Base-by-base conservation (phyloP, 2,113 vertebrate species). In the Eolophus roseicapilla region DNA sequence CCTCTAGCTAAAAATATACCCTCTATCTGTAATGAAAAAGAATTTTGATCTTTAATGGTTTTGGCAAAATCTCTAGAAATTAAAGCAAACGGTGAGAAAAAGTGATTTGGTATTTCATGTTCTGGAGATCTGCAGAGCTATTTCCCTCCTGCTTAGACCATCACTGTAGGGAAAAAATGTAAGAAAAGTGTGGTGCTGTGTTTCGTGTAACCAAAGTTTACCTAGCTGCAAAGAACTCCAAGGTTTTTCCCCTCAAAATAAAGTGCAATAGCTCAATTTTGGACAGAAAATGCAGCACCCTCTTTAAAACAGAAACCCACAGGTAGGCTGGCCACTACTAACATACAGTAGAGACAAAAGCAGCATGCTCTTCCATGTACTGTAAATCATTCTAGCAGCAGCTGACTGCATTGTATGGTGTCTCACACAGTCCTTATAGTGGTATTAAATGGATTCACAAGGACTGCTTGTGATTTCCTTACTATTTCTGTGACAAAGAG, bases 391-490 rank as follows among this genome's bases (percentile, higher is more conserved):
- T 71, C 64, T 25, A 46, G 53, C 53, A 65, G 52, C 3, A 1
- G 3, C 57, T 55, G 35, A 15, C 33, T 3, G 1, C 31, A 27
- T 47, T 7, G 0, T 13, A 10, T 10, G 29, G 31, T 27, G 16
- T 28, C 43, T 70, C 8, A 4, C 18, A 14, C 5, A 4, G 25
- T 44, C 63, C 37, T 44, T 52, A 37, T n/a, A 17, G 13, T 4
- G 17, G 28, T 64, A 21, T 28, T 75, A 47, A 79, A 52, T 17
- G 17, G 18, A 25, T 60, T 47, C 33, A 19, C 28, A 50, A 41
- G 37, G 57, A 57, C 20, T 29, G 28, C 53, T 35, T 63, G 33
- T 8, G 29, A 7, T 63, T 39, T 69, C 49, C 24, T 49, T 50
- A 49, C 4, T 46, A 41, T 46, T 75, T 79, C 55, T 79, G 55